A percentile compares a stretch with the other conserved stretches of the same genome.
phyloP scores from a whole-genome alignment of 1,140 invertebrate species.

The Solenopsis fugax region DNA sequence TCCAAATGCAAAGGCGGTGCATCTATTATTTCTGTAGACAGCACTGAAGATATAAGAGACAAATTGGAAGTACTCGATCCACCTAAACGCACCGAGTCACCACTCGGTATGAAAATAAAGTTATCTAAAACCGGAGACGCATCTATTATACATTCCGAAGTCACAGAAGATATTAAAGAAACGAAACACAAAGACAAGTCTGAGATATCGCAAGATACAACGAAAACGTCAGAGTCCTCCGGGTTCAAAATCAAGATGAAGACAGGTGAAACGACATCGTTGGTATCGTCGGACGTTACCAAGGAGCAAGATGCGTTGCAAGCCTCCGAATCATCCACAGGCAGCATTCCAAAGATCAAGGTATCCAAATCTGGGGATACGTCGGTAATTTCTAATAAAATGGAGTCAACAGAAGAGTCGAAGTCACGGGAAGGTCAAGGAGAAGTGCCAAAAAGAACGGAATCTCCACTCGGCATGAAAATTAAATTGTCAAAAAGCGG shows the following conservation, averaged over 20 bases:
- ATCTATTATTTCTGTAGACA: constrained; percentile 78
- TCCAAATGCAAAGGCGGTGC: constrained; percentile 78
- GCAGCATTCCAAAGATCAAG: constrained; percentile 71
- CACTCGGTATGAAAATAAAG: constrained; percentile 79
- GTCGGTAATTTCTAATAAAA: constrained; percentile 65
- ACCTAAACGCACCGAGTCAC: constrained; percentile 77
- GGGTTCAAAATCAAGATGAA: constrained; percentile 67
- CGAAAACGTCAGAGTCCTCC: constrained; percentile 23
- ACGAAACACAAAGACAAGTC: constrained; percentile 69
- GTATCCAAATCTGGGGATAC: constrained; percentile 68
- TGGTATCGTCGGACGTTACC: background rate
- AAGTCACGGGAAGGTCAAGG: constrained; percentile 60
- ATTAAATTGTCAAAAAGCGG: constrained; percentile 82
- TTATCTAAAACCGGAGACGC: constrained; percentile 77
- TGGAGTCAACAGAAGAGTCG: constrained; percentile 57
- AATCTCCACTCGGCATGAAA: constrained; percentile 84
- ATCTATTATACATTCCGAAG: constrained; percentile 76
- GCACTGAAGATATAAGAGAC: constrained; percentile 75
- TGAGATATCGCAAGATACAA: constrained; percentile 53
- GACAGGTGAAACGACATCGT: constrained; percentile 38
- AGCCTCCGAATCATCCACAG: constrained; percentile 46
- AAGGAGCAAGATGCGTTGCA: constrained; percentile 50
- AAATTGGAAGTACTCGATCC: constrained; percentile 77
- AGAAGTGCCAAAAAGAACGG: constrained; percentile 74
- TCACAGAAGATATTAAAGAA: constrained; percentile 69